These are phyloP conservation scores for Mobula birostris DNA, from an alignment of 2,113 vertebrate genomes.

Conservation along the genomic window DNA sequence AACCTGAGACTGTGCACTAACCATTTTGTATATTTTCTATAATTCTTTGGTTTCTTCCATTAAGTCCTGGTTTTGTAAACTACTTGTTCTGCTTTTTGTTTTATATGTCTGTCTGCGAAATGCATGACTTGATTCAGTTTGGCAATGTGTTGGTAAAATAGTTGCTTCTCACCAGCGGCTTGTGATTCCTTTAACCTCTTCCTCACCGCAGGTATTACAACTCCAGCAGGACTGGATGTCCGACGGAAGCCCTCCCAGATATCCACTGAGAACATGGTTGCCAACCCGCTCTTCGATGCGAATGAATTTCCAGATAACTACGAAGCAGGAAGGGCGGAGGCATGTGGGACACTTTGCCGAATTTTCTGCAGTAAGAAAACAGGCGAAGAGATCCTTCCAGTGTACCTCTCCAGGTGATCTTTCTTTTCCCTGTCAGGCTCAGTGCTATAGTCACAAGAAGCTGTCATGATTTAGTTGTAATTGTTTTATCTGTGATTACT, in stretches of 20 bases:
- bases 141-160: background rate
- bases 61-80: slow-evolving; percentile 61
- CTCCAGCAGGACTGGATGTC: slow-evolving; percentile 81
- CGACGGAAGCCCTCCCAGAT: slow-evolving; percentile 88
- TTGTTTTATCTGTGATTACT: background rate
- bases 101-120: slow-evolving; percentile 64
- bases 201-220: slow-evolving; percentile 75
- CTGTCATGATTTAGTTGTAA: background rate
- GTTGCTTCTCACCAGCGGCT: background rate
- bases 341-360: slow-evolving; percentile 87
- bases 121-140: slow-evolving; percentile 65
- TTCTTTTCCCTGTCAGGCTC: background rate
- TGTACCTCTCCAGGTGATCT: slow-evolving; percentile 87
- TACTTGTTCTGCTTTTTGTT: slow-evolving; percentile 56
- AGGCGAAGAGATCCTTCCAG: slow-evolving; percentile 90
- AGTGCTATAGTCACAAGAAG: background rate
- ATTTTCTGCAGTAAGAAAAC: slow-evolving; percentile 99
- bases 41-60: slow-evolving; percentile 48
- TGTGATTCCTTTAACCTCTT: slow-evolving; percentile 40
- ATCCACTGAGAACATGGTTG: slow-evolving; percentile 88
- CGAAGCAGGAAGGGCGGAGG: slow-evolving; percentile 87
- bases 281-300: slow-evolving; percentile 81
- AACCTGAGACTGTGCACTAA: slow-evolving; percentile 77
- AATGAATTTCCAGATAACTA: slow-evolving; percentile 92
- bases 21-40: slow-evolving; percentile 54